These are phyloP conservation scores for Hesperia comma DNA, from an alignment of 2,888 invertebrate species.

Conservation along the genomic window DNA sequence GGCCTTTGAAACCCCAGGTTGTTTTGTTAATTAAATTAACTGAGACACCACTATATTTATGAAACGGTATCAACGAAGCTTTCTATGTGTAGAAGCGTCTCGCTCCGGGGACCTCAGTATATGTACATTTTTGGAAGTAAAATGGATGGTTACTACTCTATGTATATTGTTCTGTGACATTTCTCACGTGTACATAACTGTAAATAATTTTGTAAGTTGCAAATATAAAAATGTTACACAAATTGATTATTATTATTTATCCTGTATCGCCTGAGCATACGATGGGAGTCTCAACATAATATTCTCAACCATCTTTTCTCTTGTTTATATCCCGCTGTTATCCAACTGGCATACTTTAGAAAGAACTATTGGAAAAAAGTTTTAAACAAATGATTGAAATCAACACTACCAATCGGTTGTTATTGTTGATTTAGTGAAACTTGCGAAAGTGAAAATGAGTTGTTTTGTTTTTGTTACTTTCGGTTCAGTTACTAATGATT, in stretches of 20 bases:
- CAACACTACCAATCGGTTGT: too few species aligned
- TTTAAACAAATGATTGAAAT: too few species aligned
- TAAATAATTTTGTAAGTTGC: constrained; percentile 58
- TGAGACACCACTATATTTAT: constrained; percentile 2
- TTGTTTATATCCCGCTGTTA: too few species aligned
- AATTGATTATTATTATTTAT: constrained; percentile 1
- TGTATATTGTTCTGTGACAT: constrained; percentile 24
- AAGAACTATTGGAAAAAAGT: too few species aligned
- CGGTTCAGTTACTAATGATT: too few species aligned
- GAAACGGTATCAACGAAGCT: constrained; percentile 2
- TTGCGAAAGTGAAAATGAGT: too few species aligned
- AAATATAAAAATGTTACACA: constrained; percentile 53
- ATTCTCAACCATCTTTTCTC: too few species aligned
- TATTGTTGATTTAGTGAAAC: too few species aligned
- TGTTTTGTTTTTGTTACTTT: too few species aligned
- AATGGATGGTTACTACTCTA: constrained; percentile 14
- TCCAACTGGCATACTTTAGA: too few species aligned
- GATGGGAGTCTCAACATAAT: too few species aligned
- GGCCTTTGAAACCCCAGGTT: constrained; percentile 8
- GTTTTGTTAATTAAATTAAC: constrained; percentile 15
- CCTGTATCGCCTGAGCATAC: too few species aligned
- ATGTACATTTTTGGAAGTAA: constrained; percentile 32
- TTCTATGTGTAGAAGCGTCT: neutral
- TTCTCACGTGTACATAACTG: constrained; percentile 47
- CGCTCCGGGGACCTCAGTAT: constrained; percentile 10